These are phyloP conservation scores for Oreochromis niloticus DNA, from an alignment of 2,113 vertebrate genomes.

Conservation along the genomic window DNA sequence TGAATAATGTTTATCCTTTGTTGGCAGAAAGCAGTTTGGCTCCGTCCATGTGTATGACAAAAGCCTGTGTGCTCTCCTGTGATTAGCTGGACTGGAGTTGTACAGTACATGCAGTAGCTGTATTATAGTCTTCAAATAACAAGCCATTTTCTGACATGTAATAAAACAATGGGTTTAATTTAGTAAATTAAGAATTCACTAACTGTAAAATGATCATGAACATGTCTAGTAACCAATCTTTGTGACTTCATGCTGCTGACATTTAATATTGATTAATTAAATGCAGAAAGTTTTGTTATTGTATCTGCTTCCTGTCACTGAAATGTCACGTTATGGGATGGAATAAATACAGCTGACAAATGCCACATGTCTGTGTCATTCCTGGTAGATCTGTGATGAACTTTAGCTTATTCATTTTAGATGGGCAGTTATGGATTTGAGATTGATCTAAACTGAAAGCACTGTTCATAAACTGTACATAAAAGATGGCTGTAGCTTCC, in stretches of 20 bases:
- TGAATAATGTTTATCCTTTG: neutral
- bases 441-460: neutral
- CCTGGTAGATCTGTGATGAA: neutral
- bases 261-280: conserved; percentile 1
- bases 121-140: conserved; percentile 12
- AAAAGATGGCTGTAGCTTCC: neutral
- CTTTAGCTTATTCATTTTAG: neutral
- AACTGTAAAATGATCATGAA: conserved; percentile 24
- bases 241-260: neutral
- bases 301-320: conserved; percentile 2
- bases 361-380: neutral
- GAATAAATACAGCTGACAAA: conserved; percentile 38
- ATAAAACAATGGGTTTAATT: neutral
- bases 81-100: neutral
- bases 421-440: no score
- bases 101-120: neutral
- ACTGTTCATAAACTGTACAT: neutral
- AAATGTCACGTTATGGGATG: neutral
- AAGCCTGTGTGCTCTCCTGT: neutral
- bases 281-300: neutral
- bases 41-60: neutral
- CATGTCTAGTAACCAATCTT: neutral
- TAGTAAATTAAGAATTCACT: neutral
- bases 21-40: neutral
- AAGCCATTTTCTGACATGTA: neutral